Evolutionary conservation across 2,797 vertebrate species (phyloP).

Genomic region (Acrocephalus scirpaceus): DNA sequence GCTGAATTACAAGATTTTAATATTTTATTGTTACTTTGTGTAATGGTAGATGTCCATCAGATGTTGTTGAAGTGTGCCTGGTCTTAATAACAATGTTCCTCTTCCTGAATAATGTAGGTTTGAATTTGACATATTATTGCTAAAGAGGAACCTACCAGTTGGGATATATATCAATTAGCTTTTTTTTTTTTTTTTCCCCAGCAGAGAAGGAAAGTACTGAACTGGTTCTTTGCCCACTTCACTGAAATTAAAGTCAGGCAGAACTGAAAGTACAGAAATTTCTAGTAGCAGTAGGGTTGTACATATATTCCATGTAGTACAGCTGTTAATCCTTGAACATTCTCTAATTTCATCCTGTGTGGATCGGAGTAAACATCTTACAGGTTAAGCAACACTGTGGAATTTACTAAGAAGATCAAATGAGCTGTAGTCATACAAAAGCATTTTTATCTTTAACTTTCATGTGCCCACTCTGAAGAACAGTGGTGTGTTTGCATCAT

Average conservation of each 20-base stretch:
- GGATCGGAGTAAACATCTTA: background rate
- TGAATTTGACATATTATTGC: background rate
- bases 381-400: background rate
- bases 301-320: too few relatives aligned
- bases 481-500: background rate
- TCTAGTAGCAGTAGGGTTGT: background rate
- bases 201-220: background rate
- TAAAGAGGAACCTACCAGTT: background rate
- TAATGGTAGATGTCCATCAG: background rate
- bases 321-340: background rate
- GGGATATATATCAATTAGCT: background rate
- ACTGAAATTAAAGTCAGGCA: background rate
- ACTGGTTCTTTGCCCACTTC: background rate
- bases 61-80: background rate
- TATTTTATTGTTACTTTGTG: background rate
- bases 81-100: background rate
- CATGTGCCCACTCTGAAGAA: background rate
- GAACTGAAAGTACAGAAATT: background rate
- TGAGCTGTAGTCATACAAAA: background rate
- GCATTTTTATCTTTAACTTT: background rate
- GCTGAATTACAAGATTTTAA: background rate
- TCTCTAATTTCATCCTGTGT: background rate
- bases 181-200: background rate
- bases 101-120: background rate
- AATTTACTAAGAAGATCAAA: background rate